Base-by-base conservation (phyloP, 1,140 invertebrate genomes). In the Saccostrea glomerata region DNA sequence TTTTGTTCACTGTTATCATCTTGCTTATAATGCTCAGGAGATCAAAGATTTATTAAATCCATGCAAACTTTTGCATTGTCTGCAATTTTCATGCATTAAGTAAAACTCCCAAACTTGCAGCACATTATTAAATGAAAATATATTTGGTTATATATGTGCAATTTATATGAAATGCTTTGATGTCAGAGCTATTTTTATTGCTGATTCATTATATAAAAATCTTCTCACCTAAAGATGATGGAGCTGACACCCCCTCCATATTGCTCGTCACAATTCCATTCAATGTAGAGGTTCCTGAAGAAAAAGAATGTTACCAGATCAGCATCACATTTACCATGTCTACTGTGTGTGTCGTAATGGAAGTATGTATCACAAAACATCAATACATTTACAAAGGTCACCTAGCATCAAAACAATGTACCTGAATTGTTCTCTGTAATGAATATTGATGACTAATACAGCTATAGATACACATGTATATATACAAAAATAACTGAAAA, bases 211-310 rank as follows among this genome's bases (percentile, higher is more conserved):
- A 2, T 47, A 47, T 2, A 63, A 63, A n/a, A 63, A 5, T 5
- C 11, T 13, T 30, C 70, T 77, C 25, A 77, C 70, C 70, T 30
- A 77, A 13, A 2, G 70, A 77, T 30, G 70, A 77, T 77, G 70
- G 70, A 17, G 25, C 70, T 4, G 70, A 77, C 70, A 77, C 70
- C 70, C 70, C 25, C 23, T 77, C 25, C 70, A 77, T 77, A 30
- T 77, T 77, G 25, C 23, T 11, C 9, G 70, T 30, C 23, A 25
- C 15, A 36, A 30, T 9, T 36, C 70, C 70, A 77, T 77, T 77
- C 70, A 77, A 30, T 77, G 70, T 25, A 36, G 70, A 30, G 70
- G 70, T 30, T 36, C 13, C 70, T 77, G 70, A 30, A 17, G 66
- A 12, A 30, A 77, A 77, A 77, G 3, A 77, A 77, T 25, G 25